These are phyloP conservation scores for Scaptomyza flava DNA, from an alignment of 2,888 invertebrate genomes.

Conservation along the genomic window DNA sequence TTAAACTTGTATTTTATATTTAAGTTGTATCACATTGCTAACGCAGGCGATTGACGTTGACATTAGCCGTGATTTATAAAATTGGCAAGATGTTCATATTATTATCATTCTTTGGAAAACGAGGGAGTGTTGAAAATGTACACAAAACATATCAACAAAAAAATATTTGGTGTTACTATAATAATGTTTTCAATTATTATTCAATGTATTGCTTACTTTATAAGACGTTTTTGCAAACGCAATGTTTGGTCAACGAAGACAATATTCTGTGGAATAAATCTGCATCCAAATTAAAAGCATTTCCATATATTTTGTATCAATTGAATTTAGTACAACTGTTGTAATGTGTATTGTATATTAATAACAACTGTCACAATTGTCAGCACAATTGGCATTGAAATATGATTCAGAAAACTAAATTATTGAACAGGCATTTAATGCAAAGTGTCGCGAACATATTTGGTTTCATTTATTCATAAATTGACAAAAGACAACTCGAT, in stretches of 20 bases:
- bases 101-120: neutral
- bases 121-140: neutral
- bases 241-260: too few relatives aligned
- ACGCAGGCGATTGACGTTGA: constrained; percentile 44
- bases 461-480: constrained; percentile 32
- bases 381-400: constrained; percentile 24
- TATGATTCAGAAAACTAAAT: constrained; percentile 44
- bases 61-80: constrained; percentile 19
- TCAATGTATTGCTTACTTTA: too few relatives aligned
- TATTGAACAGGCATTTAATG: constrained; percentile 27
- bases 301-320: neutral
- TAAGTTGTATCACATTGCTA: constrained; percentile 27
- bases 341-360: constrained; percentile 16
- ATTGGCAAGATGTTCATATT: neutral
- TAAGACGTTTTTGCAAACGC: too few relatives aligned
- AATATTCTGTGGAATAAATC: neutral
- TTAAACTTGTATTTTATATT: constrained; percentile 2
- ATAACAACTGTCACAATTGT: constrained; percentile 38
- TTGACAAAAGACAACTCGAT: constrained; percentile 6
- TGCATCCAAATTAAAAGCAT: neutral
- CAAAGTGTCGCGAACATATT: constrained; percentile 26
- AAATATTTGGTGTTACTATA: too few relatives aligned
- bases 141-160: too few relatives aligned
- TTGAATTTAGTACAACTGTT: too few relatives aligned
- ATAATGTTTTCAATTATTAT: too few relatives aligned